Evolutionary conservation across 2,797 vertebrate genomes (phyloP), one percentile per base, ranked within the genome.

Genomic region (Dicrostonyx torquatus): DNA sequence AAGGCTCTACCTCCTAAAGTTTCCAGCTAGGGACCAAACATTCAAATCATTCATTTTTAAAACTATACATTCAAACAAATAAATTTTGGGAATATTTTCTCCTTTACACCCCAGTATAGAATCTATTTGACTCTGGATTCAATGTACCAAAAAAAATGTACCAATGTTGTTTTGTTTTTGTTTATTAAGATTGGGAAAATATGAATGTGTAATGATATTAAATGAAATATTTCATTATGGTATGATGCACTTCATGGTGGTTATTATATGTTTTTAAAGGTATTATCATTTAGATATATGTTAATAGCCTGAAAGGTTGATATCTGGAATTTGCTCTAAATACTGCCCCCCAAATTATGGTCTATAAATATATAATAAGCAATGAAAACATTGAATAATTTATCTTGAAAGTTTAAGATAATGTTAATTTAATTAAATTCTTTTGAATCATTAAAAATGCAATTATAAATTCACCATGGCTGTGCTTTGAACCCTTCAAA

Each of bases 361-460:
- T 89, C 64, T 60, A 9, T 77, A 64, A 50, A 64, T 26, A 77
- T 64, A 20, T 64, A 62, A 22, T 48, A n/a, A 40, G 22, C 75
- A 64, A 89, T 9, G 2, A 89, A 76, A 77, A 64, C 43, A 48
- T 37, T 48, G 58, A 77, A 62, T 14, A 37, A 60, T 31, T 75
- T 88, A 53, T 93, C 83, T 86, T 91, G 22, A 90, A 82, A n/a
- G 75, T 86, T 82, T 92, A 86, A 88, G 34, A 12, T 64, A 48
- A 85, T 18, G 58, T 48, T 68, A 70, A 89, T 91, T 85, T 90
- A 48, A 94, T 95, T 80, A 87, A 76, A 58, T 55, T 93, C 14
- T 87, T 60, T 80, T 79, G 29, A 82, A 29, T 80, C 26, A 76
- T 88, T 95, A 89, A 55, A 96, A 85, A 89, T n/a, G 45, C 45